Conservation (phyloP, 2,113 vertebrate species). For the Ageneiosus marmoratus region DNA sequence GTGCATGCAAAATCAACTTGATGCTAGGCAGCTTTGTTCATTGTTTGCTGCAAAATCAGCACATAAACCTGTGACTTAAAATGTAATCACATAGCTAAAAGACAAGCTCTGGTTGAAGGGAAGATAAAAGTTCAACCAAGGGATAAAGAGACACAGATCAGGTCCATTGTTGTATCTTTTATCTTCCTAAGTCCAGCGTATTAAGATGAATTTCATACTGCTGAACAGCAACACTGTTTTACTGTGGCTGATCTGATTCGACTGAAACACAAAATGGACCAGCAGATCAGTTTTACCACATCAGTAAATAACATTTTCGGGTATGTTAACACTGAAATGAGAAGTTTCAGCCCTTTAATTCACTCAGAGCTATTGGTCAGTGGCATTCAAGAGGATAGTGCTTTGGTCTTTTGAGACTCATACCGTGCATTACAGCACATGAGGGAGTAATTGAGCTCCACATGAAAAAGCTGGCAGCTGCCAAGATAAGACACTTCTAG, state of each 20-base stretch:
- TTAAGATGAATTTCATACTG: neutral
- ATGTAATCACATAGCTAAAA: neutral
- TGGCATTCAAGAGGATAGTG: neutral
- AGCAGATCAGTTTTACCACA: too few species aligned
- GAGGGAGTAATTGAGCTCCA: conserved; percentile 50
- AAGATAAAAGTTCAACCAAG: neutral
- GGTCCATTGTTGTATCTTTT: neutral
- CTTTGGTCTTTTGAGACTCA: neutral
- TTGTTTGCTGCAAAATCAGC: neutral
- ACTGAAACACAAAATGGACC: neutral
- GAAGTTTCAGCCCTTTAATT: neutral
- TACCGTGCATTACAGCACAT: conserved; percentile 31
- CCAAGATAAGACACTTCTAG: conserved; percentile 39
- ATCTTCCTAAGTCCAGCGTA: neutral
- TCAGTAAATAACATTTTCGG: neutral
- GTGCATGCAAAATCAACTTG: neutral
- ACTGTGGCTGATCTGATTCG: neutral
- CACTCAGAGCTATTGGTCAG: neutral
- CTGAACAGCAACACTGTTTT: neutral
- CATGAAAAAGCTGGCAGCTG: conserved; percentile 11
- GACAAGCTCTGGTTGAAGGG: neutral
- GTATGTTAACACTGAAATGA: neutral
- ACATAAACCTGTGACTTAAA: neutral
- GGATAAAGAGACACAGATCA: neutral
- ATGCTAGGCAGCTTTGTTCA: neutral